Evolutionary conservation across 2,888 invertebrate species (phyloP).

Genomic region (Spilosoma lubricipeda): DNA sequence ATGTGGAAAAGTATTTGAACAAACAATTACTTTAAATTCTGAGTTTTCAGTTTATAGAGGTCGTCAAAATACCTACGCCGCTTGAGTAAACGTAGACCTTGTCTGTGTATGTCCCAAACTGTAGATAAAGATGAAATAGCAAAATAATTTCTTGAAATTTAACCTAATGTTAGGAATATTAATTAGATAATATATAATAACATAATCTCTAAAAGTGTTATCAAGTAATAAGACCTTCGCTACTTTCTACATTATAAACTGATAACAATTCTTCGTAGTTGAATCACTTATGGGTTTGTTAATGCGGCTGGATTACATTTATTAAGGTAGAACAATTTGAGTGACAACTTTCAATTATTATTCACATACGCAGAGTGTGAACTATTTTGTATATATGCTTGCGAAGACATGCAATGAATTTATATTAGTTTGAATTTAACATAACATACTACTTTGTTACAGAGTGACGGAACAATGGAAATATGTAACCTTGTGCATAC

Average conservation of each 20-base stretch:
- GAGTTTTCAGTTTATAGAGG: not conserved
- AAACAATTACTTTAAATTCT: not conserved
- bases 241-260: not conserved
- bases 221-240: not conserved
- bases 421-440: constrained; percentile 20
- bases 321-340: not conserved
- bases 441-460: constrained; percentile 5
- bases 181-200: not conserved
- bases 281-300: not conserved
- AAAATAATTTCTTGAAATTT: not conserved
- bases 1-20: not conserved
- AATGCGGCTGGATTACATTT: constrained; percentile 1
- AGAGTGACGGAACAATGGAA: constrained; percentile 23
- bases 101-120: not conserved
- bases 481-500: constrained; percentile 54
- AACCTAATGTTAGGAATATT: not conserved
- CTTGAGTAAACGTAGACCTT: not conserved
- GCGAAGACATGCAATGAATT: constrained; percentile 36
- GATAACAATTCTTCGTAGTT: not conserved
- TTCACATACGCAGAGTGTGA: constrained; percentile 18
- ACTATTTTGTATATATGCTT: constrained; percentile 16
- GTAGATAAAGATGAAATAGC: not conserved
- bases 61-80: not conserved
- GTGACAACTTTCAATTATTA: constrained; percentile 13
- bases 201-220: not conserved